Percentiles rank a stretch among this genome's conserved stretches.
phyloP scores from a whole-genome alignment of 2,113 vertebrate genomes.

The Salvelinus sp. region DNA sequence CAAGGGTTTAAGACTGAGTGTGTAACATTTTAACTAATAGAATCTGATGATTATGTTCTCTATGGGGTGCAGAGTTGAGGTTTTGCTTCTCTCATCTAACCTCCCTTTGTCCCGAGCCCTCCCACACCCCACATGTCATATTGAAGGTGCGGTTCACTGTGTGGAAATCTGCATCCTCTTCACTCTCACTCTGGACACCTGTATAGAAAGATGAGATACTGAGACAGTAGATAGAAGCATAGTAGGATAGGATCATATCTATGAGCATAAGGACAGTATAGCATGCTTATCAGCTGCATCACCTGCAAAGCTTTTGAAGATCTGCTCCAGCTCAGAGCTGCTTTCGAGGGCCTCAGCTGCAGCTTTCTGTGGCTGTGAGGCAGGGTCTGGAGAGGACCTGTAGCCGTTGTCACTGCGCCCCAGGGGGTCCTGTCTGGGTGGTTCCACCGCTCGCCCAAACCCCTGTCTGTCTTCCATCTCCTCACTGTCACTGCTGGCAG shows the following conservation, averaged over 20 bases:
- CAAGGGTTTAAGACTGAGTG: neutral
- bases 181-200: conserved; percentile 48
- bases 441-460: neutral
- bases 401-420: neutral
- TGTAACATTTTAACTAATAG: neutral
- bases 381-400: neutral
- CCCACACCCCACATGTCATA: neutral
- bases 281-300: neutral
- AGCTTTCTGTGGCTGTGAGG: neutral
- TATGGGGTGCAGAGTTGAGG: neutral
- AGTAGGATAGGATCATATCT: no score
- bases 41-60: neutral
- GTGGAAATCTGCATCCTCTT: conserved; percentile 41
- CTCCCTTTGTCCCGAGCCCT: neutral
- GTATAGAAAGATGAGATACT: neutral
- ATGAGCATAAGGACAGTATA: no score
- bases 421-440: neutral
- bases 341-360: neutral
- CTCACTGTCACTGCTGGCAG: conserved; percentile 38
- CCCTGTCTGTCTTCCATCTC: conserved; percentile 27
- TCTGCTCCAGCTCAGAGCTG: conserved; percentile 30
- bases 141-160: conserved; percentile 33
- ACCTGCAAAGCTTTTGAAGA: conserved; percentile 49
- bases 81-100: neutral
- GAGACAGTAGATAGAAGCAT: neutral